Percentiles rank a stretch among this genome's conserved stretches.
phyloP scores from a whole-genome alignment of 1,140 invertebrate genomes.

The Trichonephila inaurata region DNA sequence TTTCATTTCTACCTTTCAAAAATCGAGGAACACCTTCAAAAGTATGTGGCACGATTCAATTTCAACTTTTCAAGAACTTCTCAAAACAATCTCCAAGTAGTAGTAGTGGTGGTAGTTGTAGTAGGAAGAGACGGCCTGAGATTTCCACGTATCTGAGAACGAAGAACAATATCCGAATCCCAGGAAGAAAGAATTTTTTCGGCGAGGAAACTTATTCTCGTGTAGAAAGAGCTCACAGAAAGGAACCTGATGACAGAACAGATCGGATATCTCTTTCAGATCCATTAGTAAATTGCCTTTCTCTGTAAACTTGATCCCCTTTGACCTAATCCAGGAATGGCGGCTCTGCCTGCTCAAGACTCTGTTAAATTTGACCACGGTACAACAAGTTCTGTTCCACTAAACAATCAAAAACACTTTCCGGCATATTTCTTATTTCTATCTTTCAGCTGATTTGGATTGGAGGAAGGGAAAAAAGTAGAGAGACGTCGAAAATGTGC shows the following conservation, averaged over 20 bases:
- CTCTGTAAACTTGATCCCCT: slow-evolving; percentile 52
- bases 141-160: slow-evolving; percentile 56
- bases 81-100: slow-evolving; percentile 39
- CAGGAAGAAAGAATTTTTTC: slow-evolving; percentile 1
- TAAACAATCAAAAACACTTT: slow-evolving; percentile 32
- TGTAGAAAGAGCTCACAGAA: not conserved
- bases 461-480: not conserved
- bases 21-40: not conserved
- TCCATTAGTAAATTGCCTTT: slow-evolving; percentile 73
- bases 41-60: slow-evolving; percentile 25
- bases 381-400: slow-evolving; percentile 29
- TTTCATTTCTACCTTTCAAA: not conserved
- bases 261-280: slow-evolving; percentile 14
- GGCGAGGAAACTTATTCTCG: slow-evolving; percentile 39
- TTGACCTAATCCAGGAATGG: slow-evolving; percentile 60
- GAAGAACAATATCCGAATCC: slow-evolving; percentile 10
- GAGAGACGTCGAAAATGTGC: slow-evolving; percentile 23
- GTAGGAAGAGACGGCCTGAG: not conserved
- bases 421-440: slow-evolving; percentile 10
- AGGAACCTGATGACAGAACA: slow-evolving; percentile 53
- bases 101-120: no score
- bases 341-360: not conserved
- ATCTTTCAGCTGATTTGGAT: not conserved
- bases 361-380: slow-evolving; percentile 42
- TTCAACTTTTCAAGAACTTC: slow-evolving; percentile 62